Evolutionary conservation across 2,113 vertebrate species (phyloP).

Genomic region (Montifringilla adamsi): DNA sequence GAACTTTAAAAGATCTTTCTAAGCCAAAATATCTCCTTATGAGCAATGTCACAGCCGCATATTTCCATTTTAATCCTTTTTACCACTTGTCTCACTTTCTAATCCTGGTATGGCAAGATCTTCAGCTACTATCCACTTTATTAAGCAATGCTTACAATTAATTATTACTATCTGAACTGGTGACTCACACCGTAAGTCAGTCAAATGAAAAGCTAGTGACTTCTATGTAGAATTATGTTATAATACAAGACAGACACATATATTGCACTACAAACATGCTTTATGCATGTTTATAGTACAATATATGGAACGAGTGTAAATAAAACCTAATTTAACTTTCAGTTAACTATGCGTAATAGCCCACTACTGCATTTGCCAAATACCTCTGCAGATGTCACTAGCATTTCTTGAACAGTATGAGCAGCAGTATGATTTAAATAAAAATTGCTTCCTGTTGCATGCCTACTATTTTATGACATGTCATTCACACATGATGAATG

Average conservation of each 20-base stretch:
- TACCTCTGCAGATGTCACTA: background rate
- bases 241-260: background rate
- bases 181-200: background rate
- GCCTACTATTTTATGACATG: background rate
- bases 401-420: background rate
- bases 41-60: background rate
- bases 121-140: background rate
- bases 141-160: background rate
- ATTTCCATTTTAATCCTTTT: background rate
- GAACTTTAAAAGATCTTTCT: background rate
- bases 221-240: background rate
- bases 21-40: background rate
- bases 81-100: background rate
- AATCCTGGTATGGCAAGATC: background rate
- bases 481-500: background rate
- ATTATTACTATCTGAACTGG: background rate
- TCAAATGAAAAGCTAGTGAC: background rate
- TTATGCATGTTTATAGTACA: background rate
- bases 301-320: background rate
- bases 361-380: background rate
- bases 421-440: background rate
- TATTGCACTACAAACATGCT: background rate
- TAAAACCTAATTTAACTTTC: background rate
- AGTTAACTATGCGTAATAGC: background rate
- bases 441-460: background rate